Evolutionary conservation across 2,888 invertebrate genomes (phyloP).

Genomic region (Nemoura dubitans): DNA sequence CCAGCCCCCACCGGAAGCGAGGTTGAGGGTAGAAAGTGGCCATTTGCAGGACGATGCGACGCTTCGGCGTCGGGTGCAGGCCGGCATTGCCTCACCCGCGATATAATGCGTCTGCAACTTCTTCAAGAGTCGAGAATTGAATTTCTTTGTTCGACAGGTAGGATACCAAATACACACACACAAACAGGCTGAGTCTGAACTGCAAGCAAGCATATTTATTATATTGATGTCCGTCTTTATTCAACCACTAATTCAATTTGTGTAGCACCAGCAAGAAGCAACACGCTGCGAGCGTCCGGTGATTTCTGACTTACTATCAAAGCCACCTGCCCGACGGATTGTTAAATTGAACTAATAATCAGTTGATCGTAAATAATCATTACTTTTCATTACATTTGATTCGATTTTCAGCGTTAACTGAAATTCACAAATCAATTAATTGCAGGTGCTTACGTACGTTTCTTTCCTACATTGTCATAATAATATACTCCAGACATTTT

Average conservation of each 20-base stretch:
- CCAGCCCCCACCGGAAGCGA: not conserved
- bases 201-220: not conserved
- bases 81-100: conserved; percentile 52
- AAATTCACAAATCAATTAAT: not conserved
- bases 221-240: conserved; percentile 18
- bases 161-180: conserved; percentile 26
- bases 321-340: not conserved
- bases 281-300: not conserved
- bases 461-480: too few relatives aligned
- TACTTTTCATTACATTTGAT: not conserved
- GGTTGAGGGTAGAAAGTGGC: conserved; percentile 29
- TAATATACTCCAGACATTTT: too few relatives aligned
- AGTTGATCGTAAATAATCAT: not conserved
- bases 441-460: not conserved
- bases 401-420: not conserved
- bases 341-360: not conserved
- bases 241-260: not conserved
- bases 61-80: conserved; percentile 66
- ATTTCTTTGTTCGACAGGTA: conserved; percentile 21
- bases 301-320: not conserved
- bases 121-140: conserved; percentile 44
- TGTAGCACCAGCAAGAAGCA: not conserved
- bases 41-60: conserved; percentile 64
- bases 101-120: conserved; percentile 47
- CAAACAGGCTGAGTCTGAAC: conserved; percentile 13